These are phyloP conservation scores for Sphaerodactylus townsendi DNA, from an alignment of 2,113 vertebrate genomes.

Conservation along the genomic window DNA sequence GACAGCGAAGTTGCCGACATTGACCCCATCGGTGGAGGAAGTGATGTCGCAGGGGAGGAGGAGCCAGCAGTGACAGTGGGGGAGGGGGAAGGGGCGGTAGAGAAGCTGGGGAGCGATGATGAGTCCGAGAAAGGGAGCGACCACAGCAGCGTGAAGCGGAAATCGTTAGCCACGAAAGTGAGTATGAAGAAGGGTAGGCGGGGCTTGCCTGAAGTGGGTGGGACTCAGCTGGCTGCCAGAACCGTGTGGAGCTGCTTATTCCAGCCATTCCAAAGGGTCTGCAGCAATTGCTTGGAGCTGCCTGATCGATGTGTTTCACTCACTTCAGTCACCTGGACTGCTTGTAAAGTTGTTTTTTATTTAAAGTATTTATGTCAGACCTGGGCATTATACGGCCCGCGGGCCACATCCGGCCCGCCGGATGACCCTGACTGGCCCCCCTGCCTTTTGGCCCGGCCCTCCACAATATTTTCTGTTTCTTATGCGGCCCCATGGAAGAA, in stretches of 20 bases:
- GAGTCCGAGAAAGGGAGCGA: constrained; percentile 89
- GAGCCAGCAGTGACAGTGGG: constrained; percentile 42
- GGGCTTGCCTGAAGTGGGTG: no score
- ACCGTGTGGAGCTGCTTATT: background rate
- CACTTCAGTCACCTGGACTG: no score
- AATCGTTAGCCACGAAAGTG: constrained; percentile 69
- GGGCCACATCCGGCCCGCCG: no score
- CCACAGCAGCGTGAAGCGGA: constrained; percentile 77
- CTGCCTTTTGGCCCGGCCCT: no score
- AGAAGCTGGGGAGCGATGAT: constrained; percentile 79
- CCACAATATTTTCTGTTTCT: no score
- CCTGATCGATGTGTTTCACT: no score
- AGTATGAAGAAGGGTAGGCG: background rate
- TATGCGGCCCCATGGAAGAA: no score
- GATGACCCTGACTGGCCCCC: no score
- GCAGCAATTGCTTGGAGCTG: no score
- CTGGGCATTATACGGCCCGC: no score
- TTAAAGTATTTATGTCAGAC: no score
- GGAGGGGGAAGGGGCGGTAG: background rate
- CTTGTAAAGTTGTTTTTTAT: no score
- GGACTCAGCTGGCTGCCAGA: background rate
- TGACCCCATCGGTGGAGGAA: constrained; percentile 76
- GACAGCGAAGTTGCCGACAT: constrained; percentile 86
- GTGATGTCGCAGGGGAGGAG: constrained; percentile 73
- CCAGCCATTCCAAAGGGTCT: background rate